Evolutionary conservation across 2,888 invertebrate species (phyloP).

Genomic region (Drosophila macrospina): DNA sequence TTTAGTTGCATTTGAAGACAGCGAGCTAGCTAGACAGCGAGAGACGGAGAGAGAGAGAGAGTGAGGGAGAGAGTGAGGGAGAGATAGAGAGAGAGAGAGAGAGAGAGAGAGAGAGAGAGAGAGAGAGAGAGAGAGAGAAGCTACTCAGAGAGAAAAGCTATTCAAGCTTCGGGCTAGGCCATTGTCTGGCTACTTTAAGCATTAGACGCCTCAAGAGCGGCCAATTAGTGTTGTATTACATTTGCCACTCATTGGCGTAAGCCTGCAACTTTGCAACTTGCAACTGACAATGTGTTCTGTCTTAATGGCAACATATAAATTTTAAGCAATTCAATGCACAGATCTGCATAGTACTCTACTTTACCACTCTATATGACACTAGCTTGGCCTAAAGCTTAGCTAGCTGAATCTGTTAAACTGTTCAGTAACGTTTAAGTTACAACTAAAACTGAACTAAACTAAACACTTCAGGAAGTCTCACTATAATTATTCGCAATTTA

Average conservation of each 20-base stretch:
- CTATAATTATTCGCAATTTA: neutral
- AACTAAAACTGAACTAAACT: neutral
- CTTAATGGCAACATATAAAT: conserved; percentile 62
- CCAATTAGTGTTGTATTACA: conserved; percentile 80
- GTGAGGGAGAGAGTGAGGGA: no score
- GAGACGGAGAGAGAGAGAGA: neutral
- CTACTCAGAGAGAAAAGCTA: no score
- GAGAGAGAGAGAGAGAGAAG: no score
- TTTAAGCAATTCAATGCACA: conserved; percentile 39
- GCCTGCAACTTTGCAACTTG: conserved; percentile 35
- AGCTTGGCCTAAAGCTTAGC: conserved; percentile 25
- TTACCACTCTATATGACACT: neutral
- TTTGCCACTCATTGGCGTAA: conserved; percentile 68
- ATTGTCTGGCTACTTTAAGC: conserved; percentile 71
- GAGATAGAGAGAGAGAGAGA: neutral
- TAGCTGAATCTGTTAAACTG: conserved; percentile 11
- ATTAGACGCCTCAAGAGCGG: conserved; percentile 78
- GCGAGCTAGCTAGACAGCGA: neutral
- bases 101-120: no score
- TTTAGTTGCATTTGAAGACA: conserved; percentile 72
- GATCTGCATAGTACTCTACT: neutral
- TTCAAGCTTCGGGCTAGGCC: conserved; percentile 44
- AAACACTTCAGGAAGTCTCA: neutral
- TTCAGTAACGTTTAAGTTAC: neutral
- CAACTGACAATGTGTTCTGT: conserved; percentile 42